Conservation (phyloP, 2,797 vertebrate species). For the Pelochelys cantorii region DNA sequence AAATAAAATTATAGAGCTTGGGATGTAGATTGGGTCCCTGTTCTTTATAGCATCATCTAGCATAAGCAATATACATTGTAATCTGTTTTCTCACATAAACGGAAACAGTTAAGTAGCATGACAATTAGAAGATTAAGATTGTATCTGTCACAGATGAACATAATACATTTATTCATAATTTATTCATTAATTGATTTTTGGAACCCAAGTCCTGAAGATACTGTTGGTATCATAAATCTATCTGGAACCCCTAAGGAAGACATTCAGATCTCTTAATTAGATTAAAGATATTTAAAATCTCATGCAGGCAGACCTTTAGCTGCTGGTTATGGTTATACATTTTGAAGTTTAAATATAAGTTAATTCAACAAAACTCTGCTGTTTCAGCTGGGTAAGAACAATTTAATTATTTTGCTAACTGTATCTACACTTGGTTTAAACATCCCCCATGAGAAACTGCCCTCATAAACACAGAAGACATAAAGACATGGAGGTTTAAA, state of each 20-base stretch:
- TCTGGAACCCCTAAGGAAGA: not conserved
- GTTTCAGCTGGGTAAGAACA: not conserved
- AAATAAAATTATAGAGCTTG: not conserved
- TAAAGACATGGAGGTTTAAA: not conserved
- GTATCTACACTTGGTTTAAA: not conserved
- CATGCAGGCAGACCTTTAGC: not conserved
- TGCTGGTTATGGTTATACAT: not conserved
- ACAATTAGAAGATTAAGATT: not conserved
- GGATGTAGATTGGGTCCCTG: not conserved
- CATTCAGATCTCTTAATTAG: conserved; percentile 27
- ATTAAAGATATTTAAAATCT: conserved; percentile 43
- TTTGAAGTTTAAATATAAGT: conserved; percentile 38
- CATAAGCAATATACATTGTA: not conserved
- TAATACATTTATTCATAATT: not conserved
- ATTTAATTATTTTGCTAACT: conserved; percentile 31
- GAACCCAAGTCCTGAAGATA: not conserved
- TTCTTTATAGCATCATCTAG: not conserved
- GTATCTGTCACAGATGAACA: not conserved
- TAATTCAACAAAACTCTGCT: conserved; percentile 46
- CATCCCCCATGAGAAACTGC: not conserved
- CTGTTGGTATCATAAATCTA: not conserved
- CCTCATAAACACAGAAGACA: not conserved
- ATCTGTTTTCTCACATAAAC: not conserved
- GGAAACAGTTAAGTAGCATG: not conserved
- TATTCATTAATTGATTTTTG: not conserved